Conservation (phyloP, 2,888 invertebrate genomes). For the Scaptomyza caliginosa region DNA sequence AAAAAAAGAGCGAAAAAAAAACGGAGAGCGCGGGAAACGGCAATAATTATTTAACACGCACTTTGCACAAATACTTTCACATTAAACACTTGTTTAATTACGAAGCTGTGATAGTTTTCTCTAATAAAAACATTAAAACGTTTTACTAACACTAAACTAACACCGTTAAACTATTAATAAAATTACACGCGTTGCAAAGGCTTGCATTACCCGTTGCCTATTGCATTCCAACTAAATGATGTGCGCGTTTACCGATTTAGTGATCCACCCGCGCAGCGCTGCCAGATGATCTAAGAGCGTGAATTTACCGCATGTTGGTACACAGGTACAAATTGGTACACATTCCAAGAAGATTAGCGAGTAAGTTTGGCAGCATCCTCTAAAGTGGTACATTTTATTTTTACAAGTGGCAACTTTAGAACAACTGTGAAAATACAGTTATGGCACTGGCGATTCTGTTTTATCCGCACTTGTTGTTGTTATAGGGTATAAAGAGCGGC, state of each 20-base stretch:
- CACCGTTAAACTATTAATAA: background rate
- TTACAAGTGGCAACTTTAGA: background rate
- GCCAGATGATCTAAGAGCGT: background rate
- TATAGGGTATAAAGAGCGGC: constrained; percentile 15
- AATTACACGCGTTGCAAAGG: background rate
- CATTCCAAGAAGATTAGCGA: background rate
- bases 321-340: background rate
- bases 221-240: background rate
- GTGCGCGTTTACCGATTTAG: background rate
- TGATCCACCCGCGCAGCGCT: background rate
- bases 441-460: too few species aligned
- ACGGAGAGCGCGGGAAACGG: too few species aligned
- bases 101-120: background rate
- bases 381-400: background rate
- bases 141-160: too few species aligned
- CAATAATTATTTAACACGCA: too few species aligned
- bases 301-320: background rate
- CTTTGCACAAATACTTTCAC: background rate
- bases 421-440: too few species aligned
- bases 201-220: background rate
- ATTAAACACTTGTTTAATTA: background rate
- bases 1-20: too few species aligned
- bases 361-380: background rate
- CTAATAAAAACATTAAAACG: too few species aligned
- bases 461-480: background rate